Conservation (phyloP, 2,113 vertebrate species). For the Triplophysa siluroides region DNA sequence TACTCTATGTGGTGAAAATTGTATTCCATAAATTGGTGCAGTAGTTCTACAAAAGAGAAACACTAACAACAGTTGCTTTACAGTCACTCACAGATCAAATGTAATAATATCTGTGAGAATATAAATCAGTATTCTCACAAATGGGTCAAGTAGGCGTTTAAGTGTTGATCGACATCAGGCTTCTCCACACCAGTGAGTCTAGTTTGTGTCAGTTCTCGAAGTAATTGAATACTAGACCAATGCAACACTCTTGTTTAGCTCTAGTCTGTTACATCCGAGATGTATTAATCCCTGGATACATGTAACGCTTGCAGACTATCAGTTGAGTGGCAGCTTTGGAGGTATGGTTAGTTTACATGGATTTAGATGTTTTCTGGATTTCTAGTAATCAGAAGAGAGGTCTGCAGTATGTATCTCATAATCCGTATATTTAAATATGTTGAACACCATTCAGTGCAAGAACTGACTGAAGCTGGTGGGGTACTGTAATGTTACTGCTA, state of each 20-base stretch:
- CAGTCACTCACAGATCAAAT: neutral
- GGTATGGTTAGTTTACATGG: neutral
- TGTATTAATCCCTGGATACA: neutral
- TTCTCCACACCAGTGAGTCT: constrained; percentile 6
- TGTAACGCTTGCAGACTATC: neutral
- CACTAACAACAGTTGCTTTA: neutral
- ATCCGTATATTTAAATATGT: constrained; percentile 6
- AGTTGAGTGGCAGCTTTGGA: constrained; percentile 3
- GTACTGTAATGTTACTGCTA: neutral
- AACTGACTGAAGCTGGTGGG: constrained; percentile 6
- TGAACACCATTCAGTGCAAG: neutral
- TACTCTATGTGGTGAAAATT: constrained; percentile 12
- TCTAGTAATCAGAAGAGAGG: neutral
- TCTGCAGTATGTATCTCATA: neutral
- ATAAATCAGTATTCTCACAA: neutral
- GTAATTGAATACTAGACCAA: no score
- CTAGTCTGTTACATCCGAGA: constrained; percentile 26
- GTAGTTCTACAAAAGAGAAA: neutral
- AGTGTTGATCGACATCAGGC: neutral
- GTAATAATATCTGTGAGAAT: neutral
- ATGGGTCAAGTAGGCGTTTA: neutral
- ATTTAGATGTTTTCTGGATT: neutral
- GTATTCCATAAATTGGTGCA: neutral
- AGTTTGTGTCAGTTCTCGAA: neutral
- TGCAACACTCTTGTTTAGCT: neutral